Percentiles rank a stretch among this genome's conserved stretches.
Evolutionary conservation across 2,797 vertebrate species (phyloP).

Genomic region (Enteromius anoplus): DNA sequence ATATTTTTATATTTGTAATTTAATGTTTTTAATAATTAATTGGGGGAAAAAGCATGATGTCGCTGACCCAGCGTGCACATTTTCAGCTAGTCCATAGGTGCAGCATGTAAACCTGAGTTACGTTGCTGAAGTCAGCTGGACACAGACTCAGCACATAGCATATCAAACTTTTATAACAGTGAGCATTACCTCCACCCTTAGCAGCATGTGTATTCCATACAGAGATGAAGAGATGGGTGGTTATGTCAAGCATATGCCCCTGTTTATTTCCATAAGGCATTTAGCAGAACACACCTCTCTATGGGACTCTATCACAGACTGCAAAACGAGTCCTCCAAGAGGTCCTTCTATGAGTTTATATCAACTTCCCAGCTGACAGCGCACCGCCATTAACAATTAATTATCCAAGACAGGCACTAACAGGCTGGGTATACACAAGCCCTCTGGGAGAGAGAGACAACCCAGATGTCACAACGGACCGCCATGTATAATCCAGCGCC

Average conservation of each 20-base stretch:
- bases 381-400: slow-evolving; percentile 63
- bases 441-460: slow-evolving; percentile 63
- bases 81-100: not conserved
- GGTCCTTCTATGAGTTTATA: slow-evolving; percentile 63
- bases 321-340: slow-evolving; percentile 62
- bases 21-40: not conserved
- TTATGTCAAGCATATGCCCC: slow-evolving; percentile 58
- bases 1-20: not conserved
- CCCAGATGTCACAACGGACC: slow-evolving; percentile 64
- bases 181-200: slow-evolving; percentile 39
- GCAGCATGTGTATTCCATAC: slow-evolving; percentile 56
- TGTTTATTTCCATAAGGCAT: slow-evolving; percentile 63
- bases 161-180: slow-evolving; percentile 55
- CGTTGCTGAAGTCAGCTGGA: slow-evolving; percentile 20
- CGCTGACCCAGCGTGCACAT: not conserved
- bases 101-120: slow-evolving; percentile 3
- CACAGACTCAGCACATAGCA: slow-evolving; percentile 28
- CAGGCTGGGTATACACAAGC: slow-evolving; percentile 65
- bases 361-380: slow-evolving; percentile 63
- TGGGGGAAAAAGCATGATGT: not conserved
- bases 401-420: slow-evolving; percentile 64
- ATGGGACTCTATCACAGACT: slow-evolving; percentile 62
- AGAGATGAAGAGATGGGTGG: slow-evolving; percentile 60
- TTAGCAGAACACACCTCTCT: slow-evolving; percentile 60
- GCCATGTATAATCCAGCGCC: slow-evolving; percentile 60